Evolutionary conservation across 2,888 invertebrate genomes (phyloP), one percentile per base, ranked within the genome.

Genomic region (Cephonodes hylas): DNA sequence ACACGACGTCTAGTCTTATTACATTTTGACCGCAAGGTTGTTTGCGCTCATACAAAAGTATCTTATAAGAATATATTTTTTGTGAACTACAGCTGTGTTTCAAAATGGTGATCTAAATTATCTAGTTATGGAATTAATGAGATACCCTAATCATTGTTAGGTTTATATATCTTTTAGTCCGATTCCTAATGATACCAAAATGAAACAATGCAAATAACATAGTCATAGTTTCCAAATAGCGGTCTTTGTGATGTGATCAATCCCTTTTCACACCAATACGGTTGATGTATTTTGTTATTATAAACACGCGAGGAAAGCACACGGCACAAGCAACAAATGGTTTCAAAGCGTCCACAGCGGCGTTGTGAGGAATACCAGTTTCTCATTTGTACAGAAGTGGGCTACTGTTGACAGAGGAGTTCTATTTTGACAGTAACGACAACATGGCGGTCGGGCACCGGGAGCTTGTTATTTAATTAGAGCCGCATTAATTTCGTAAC

Each of bases 401-500:
- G 71, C 72, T 73, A 63, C 69, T 71, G 79, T 74, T 81, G 76
- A 79, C 79, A 80, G 80, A 80, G 72, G 72, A 81, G 82, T 81
- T 85, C 78, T 84, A 85, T 86, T 86, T 83, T 83, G 85, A 85
- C 85, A 85, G 80, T 71, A 74, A 74, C 71, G 76, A 76, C 79
- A 81, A 80, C 73, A 83, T 80, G 84, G 81, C 81, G 73, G 75
- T 67, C 69, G 75, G 75, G 77, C 71, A 77, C 80, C 77, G 75
- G 77, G 74, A 66, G 84, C 86, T 88, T 84, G 86, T 89, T 88
- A 89, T 88, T 85, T 88, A 86, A 90, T 90, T 90, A 89, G 86
- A 84, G 79, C 79, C 82, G 83, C 83, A 88, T 88, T 88, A 86
- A 89, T 90, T 87, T 88, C 84, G 87, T 89, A 89, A 89, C 88